Base-by-base conservation (phyloP, 2,113 vertebrate genomes). In the Coracopsis vasa region DNA sequence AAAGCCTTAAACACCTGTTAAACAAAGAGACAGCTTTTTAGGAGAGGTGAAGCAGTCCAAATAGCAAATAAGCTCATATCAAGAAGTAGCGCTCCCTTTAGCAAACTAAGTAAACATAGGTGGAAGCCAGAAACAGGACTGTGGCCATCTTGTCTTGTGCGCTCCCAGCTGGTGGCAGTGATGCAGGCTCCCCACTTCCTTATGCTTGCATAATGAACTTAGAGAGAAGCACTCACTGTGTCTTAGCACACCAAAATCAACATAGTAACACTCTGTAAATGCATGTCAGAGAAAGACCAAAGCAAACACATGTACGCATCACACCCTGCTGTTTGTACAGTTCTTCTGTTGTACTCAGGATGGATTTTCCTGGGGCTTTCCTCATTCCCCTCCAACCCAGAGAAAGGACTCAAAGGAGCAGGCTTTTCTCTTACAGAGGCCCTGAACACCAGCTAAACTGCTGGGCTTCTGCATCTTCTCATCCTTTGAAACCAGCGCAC, bases 311-410 rank as follows among this genome's bases (percentile, higher is more conserved):
- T 11, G 5, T 41, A 50, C 41, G 47, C 39, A 28, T 79, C 56
- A n/a, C 33, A 33, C 23, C 33, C 42, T 53, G 41, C 33, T 75
- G 7, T 72, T 73, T 4, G 3, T 65, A 42, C 5, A 4, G 18
- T 28, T 62, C 54, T 71, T 69, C 23, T 2, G 1, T 56, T 18
- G 25, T 39, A 11, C 35, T 21, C 0, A 0, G 20, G 39, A 39
- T 66, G 18, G 31, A 48, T 92, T 86, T 51, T 44, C 33, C 28
- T 16, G 25, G 18, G 67, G 41, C 48, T 69, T 88, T 75, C 62
- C 82, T 42, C 11, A 6, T 29, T 60, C 35, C 18, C 11, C 7
- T 4, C 20, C 25, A 51, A 51, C 27, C 16, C 45, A 44, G n/a
- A 42, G 33, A 50, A 47, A 70, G 28, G 53, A 42, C 31, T 33